Base-by-base conservation (phyloP, 1,140 invertebrate species). In the Heliconius melpomene region DNA sequence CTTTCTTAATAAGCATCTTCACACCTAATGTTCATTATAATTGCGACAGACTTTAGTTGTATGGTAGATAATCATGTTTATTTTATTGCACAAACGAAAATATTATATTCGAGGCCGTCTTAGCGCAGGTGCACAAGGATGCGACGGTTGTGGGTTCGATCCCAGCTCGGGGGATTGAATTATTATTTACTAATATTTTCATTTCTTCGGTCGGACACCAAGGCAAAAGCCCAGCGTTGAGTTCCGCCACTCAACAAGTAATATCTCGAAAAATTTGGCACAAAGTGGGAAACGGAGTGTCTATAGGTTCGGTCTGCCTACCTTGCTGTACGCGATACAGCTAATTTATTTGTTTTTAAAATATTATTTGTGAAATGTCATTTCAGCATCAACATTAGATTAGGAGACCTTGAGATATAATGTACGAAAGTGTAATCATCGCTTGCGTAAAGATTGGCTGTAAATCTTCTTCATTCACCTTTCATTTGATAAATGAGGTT, bases 361-460 rank as follows among this genome's bases (percentile, higher is more conserved):
- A 32, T 32, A 32, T 36, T 36, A 36, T 36, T 36, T 36, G 32
- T 73, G 36, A 73, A 73, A 73, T 73, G 72, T 40, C 72, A 73
- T 73, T 73, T 73, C 72, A 73, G 72, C 72, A n/a, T 23, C n/a
- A 23, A 73, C 7, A 46, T 73, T 26, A 23, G 20, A 60, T 26
- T 60, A 60, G 57, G 3, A 23, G n/a, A 23, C 72, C 72, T 73
- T 73, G 72, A 73, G 32, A 60, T n/a, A 46, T 73, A 73, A 73
- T 40, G 72, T n/a, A 73, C 13, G 36, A 73, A 40, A 73, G 72
- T 11, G 23, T 60, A 60, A 60, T 26, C 57, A 13, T 11, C 57
- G 57, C 57, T 60, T 60, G 57, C 23, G 57, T 11, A 60, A 60
- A 60, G 9, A 60, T 60, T 60, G 57, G 57, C 57, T 9, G n/a